phyloP scores from a whole-genome alignment of 1,140 invertebrate genomes.

The Stenopsyche tienmushanensis region DNA sequence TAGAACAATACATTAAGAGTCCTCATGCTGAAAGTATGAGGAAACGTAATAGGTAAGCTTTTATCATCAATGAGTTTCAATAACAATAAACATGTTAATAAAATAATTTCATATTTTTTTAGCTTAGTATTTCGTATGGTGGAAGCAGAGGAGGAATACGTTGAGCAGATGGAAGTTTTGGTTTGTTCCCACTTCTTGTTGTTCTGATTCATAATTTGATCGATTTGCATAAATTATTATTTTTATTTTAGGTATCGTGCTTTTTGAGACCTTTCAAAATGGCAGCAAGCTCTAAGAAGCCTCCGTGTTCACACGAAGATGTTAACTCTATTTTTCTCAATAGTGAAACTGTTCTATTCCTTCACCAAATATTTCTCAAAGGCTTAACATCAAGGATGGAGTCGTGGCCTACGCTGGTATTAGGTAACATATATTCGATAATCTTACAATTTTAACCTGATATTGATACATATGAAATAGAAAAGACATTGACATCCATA shows the following conservation, averaged over 20 bases:
- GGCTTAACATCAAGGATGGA: conserved; percentile 90
- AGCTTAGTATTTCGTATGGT: conserved; percentile 92
- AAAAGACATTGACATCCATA: no score
- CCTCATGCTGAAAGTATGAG: conserved; percentile 93
- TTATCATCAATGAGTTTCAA: not conserved
- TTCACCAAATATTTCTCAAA: conserved; percentile 94
- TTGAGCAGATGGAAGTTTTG: conserved; percentile 84
- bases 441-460: not conserved
- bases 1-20: conserved; percentile 93
- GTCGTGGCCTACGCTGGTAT: conserved; percentile 87
- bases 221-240: not conserved
- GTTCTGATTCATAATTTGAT: no score
- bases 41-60: conserved; percentile 81
- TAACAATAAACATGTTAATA: conserved; percentile 14
- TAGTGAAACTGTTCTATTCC: conserved; percentile 89
- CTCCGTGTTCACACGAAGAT: conserved; percentile 91
- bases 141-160: conserved; percentile 88
- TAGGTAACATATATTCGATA: conserved; percentile 61
- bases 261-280: conserved; percentile 91
- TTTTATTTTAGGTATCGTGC: conserved; percentile 72
- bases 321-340: conserved; percentile 95
- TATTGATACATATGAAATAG: not conserved
- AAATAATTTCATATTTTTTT: conserved; percentile 41
- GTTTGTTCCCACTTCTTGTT: conserved; percentile 39
- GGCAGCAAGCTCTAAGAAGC: conserved; percentile 91